These are phyloP conservation scores for Microcebus griseorufus DNA, from an alignment of 2,113 vertebrate genomes.

Conservation along the genomic window DNA sequence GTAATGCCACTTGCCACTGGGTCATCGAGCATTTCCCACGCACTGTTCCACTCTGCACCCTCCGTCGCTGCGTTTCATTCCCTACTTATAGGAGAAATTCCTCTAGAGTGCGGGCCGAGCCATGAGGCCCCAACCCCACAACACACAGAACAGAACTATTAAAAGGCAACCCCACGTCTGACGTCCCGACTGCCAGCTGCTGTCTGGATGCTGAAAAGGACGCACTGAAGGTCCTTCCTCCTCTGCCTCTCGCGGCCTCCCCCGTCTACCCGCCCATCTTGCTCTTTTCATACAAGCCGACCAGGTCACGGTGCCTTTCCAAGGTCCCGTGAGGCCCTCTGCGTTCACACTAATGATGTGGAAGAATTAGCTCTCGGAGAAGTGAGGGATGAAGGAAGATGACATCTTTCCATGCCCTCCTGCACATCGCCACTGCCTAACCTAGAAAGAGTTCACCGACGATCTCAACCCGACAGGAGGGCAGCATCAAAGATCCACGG, in stretches of 20 bases:
- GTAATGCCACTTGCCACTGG: no score
- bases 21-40: not conserved
- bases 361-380: not conserved
- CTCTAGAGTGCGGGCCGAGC: not conserved
- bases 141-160: not conserved
- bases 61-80: not conserved
- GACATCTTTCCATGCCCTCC: not conserved
- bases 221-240: not conserved
- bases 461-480: not conserved
- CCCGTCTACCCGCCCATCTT: rapidly evolving
- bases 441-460: rapidly evolving
- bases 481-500: not conserved
- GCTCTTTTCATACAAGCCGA: not conserved
- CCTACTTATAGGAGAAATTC: not conserved
- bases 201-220: not conserved
- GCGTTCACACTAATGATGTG: not conserved
- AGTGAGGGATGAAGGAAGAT: rapidly evolving
- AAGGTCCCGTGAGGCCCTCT: not conserved
- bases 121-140: rapidly evolving
- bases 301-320: not conserved
- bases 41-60: no score
- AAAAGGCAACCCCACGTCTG: not conserved
- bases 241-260: not conserved
- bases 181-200: not conserved
- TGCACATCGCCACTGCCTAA: rapidly evolving